Conservation (phyloP, 2,888 invertebrate species). For the Oxycera nigricornis region DNA sequence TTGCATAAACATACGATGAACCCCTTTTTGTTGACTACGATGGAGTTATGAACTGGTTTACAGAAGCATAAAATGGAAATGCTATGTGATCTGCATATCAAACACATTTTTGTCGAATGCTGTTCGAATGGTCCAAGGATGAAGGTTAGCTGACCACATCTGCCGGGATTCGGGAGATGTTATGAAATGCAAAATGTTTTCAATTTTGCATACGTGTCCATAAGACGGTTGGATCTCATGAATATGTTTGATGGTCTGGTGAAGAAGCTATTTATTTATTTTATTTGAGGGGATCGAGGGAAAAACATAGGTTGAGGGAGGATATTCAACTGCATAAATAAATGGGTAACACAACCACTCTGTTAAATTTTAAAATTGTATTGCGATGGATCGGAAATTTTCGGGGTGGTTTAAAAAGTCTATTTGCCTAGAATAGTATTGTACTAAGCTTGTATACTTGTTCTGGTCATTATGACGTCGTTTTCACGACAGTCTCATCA, state of each 20-base stretch:
- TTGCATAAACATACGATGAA: slow-evolving; percentile 44
- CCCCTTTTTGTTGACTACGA: slow-evolving; percentile 5
- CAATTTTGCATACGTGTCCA: slow-evolving; percentile 8
- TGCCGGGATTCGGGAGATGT: neutral
- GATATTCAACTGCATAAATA: no score
- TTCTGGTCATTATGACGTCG: no score
- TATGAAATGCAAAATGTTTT: slow-evolving; percentile 16
- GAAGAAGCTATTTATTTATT: neutral
- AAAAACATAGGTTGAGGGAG: no score
- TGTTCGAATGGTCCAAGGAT: neutral
- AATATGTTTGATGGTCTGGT: neutral
- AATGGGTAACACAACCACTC: no score
- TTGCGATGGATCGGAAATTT: no score
- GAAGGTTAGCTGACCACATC: slow-evolving; percentile 6
- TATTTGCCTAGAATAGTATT: no score
- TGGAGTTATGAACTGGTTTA: slow-evolving; percentile 40
- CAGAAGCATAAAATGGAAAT: slow-evolving; percentile 49
- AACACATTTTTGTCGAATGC: slow-evolving; percentile 8
- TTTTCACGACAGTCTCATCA: no score
- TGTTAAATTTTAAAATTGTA: no score
- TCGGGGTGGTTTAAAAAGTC: no score
- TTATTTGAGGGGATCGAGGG: neutral
- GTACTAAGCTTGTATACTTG: no score
- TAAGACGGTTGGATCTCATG: neutral
- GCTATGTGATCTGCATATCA: slow-evolving; percentile 44